Conservation (phyloP, 2,113 vertebrate species). For the Gymnocephalus cernua region DNA sequence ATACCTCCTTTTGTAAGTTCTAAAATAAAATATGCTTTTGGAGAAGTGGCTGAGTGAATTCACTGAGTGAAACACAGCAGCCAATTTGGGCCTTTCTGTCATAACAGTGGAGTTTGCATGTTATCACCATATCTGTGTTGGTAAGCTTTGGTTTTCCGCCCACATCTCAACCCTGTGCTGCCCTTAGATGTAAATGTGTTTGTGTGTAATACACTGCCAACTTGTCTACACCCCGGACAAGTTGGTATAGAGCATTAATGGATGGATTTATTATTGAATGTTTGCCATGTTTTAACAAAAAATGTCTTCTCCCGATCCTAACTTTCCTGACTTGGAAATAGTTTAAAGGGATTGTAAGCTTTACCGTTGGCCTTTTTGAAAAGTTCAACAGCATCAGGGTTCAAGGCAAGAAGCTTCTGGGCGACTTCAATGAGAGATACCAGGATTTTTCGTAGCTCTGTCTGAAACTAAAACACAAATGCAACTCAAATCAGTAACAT, state of each 20-base stretch:
- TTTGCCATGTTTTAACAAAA: not conserved
- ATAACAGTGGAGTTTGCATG: not conserved
- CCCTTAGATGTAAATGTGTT: not conserved
- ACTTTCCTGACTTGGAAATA: not conserved
- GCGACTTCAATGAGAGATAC: constrained; percentile 98
- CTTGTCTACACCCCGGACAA: no score
- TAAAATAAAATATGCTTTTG: not conserved
- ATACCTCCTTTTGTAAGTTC: not conserved
- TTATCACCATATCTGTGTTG: not conserved
- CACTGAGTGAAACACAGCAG: no score
- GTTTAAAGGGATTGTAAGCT: not conserved
- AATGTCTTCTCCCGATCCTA: not conserved
- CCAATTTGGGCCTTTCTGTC: no score
- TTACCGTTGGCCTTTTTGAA: constrained; percentile 98
- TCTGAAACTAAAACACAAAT: constrained; percentile 90
- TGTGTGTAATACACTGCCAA: not conserved
- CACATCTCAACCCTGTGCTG: not conserved
- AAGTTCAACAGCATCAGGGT: constrained; percentile 97
- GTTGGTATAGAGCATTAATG: not conserved
- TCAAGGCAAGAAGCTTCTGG: constrained; percentile 95
- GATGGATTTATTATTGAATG: not conserved
- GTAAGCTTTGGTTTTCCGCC: not conserved
- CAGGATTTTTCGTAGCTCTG: constrained; percentile 96
- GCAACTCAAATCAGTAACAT: not conserved
- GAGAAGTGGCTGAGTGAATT: not conserved